These are phyloP conservation scores for Peromyscus melanophrys DNA, from an alignment of 2,797 vertebrate species.

Conservation along the genomic window DNA sequence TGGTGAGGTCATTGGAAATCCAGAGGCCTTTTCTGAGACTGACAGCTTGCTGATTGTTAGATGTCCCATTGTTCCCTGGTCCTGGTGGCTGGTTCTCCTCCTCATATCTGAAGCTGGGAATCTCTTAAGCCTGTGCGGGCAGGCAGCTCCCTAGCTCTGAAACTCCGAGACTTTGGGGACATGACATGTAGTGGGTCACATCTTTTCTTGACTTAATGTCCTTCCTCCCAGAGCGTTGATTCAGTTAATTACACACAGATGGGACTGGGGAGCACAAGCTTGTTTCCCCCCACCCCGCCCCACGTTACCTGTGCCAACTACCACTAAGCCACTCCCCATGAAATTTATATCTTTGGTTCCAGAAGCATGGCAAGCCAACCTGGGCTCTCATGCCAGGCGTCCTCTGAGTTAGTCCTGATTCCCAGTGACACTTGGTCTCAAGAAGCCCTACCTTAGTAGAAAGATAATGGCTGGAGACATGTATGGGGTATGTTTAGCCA, in stretches of 20 bases:
- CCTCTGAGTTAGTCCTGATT: not conserved
- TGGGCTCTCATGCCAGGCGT: not conserved
- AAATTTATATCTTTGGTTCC: not conserved
- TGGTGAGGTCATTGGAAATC: fast-evolving
- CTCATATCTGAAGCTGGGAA: not conserved
- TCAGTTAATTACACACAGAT: too few species aligned
- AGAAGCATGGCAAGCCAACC: not conserved
- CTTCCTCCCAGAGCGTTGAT: not conserved
- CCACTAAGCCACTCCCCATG: not conserved
- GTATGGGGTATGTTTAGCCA: not conserved
- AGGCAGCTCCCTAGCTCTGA: not conserved
- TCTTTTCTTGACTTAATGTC: not conserved
- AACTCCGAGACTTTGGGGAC: fast-evolving
- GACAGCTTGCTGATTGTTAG: too few species aligned
- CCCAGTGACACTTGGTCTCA: fast-evolving
- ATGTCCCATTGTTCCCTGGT: fast-evolving
- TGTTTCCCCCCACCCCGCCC: not conserved
- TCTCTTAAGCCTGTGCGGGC: not conserved
- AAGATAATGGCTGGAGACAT: not conserved
- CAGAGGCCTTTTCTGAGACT: not conserved
- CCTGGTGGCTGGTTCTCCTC: too few species aligned
- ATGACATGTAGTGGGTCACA: fast-evolving
- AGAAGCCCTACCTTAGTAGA: not conserved
- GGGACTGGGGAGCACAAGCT: not conserved
- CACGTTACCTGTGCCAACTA: not conserved